Evolutionary conservation across 2,888 invertebrate species (phyloP).

Genomic region (Idaea straminata): DNA sequence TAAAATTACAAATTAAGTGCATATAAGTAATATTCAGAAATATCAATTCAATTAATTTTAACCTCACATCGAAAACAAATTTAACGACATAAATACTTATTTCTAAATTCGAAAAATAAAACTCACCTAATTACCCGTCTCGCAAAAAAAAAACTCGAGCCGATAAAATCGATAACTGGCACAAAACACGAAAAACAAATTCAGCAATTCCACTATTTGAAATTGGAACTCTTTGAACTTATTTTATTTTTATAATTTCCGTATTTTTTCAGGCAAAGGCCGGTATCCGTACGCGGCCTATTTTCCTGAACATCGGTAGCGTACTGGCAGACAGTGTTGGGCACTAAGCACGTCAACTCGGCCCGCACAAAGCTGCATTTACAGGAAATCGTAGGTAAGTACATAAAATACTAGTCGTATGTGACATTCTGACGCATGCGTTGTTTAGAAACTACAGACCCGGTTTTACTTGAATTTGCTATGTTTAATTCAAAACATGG

Average conservation of each 20-base stretch:
- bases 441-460: neutral
- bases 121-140: neutral
- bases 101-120: no score
- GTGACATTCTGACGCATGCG: neutral
- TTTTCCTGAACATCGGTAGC: conserved; percentile 56
- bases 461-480: neutral
- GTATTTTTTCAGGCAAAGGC: conserved; percentile 50
- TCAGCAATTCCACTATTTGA: conserved; percentile 19
- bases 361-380: conserved; percentile 33
- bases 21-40: neutral
- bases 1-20: neutral
- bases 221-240: conserved; percentile 36
- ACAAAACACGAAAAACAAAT: conserved; percentile 9
- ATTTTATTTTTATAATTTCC: conserved; percentile 37
- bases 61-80: neutral
- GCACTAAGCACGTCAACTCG: conserved; percentile 30
- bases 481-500: neutral
- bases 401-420: neutral
- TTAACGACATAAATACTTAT: no score
- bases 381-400: conserved; percentile 33
- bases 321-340: conserved; percentile 49
- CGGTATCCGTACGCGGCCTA: conserved; percentile 49
- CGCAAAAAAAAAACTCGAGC: conserved; percentile 21
- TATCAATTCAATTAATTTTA: neutral
- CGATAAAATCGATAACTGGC: conserved; percentile 21